Conservation (phyloP, 2,113 vertebrate species). For the Scomber scombrus region DNA sequence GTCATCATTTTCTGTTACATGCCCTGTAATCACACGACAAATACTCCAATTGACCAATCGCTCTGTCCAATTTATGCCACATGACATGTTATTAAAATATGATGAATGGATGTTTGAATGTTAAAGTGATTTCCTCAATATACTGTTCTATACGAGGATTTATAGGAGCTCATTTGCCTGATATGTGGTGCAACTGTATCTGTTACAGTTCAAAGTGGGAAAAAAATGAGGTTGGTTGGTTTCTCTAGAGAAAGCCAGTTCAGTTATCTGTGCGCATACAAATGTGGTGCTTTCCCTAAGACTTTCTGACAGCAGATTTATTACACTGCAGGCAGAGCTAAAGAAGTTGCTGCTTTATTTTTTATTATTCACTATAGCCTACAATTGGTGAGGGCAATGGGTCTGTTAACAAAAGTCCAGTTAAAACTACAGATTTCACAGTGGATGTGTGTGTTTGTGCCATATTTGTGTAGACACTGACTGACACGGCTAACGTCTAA, state of each 20-base stretch:
- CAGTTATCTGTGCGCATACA: conserved; percentile 36
- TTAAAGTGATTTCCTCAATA: not conserved
- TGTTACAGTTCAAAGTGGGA: conserved; percentile 36
- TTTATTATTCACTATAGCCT: conserved; percentile 16
- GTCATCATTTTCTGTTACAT: too few relatives aligned
- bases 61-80: too few relatives aligned
- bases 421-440: not conserved
- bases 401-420: not conserved
- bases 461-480: not conserved
- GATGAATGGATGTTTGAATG: conserved; percentile 24
- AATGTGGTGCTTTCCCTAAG: conserved; percentile 34
- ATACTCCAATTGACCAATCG: not conserved
- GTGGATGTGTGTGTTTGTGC: not conserved
- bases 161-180: not conserved
- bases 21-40: not conserved
- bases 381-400: not conserved
- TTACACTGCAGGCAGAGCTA: conserved; percentile 13
- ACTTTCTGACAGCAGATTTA: conserved; percentile 52
- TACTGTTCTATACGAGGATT: conserved; percentile 9
- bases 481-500: conserved; percentile 6
- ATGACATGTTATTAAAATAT: conserved; percentile 35
- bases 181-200: conserved; percentile 22
- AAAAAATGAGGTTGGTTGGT: conserved; percentile 22
- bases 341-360: conserved; percentile 34
- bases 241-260: conserved; percentile 43